These are phyloP conservation scores for Lethrus apterus DNA, from an alignment of 1,140 invertebrate species.

Conservation along the genomic window DNA sequence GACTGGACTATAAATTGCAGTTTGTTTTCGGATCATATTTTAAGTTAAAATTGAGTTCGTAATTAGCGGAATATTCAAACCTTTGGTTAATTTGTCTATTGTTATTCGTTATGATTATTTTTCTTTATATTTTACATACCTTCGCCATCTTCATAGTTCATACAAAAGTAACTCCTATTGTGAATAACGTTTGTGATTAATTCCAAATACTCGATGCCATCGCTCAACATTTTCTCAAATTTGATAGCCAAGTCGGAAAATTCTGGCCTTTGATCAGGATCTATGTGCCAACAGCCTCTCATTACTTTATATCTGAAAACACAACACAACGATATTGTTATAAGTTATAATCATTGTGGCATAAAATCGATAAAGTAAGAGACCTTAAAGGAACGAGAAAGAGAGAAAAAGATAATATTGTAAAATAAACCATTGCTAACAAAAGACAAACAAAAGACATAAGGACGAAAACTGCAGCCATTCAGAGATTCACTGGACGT, in stretches of 20 bases:
- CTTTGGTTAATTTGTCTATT: conserved; percentile 7
- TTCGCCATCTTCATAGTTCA: conserved; percentile 22
- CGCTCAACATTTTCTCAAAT: conserved; percentile 62
- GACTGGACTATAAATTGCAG: too few relatives aligned
- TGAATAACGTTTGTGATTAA: conserved; percentile 52
- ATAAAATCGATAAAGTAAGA: too few relatives aligned
- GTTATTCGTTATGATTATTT: conserved; percentile 2
- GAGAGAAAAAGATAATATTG: too few relatives aligned
- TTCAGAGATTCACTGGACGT: too few relatives aligned
- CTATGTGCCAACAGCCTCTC: conserved; percentile 70
- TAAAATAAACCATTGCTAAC: too few relatives aligned
- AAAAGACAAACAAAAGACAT: too few relatives aligned
- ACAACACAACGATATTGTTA: conserved; percentile 7
- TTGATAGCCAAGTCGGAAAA: conserved; percentile 60
- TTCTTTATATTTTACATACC: conserved; percentile 10
- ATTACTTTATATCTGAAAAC: conserved; percentile 65
- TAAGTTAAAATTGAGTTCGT: too few relatives aligned
- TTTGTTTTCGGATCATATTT: too few relatives aligned
- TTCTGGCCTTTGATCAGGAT: conserved; percentile 63
- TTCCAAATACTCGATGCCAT: conserved; percentile 65
- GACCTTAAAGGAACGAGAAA: too few relatives aligned
- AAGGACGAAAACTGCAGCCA: too few relatives aligned
- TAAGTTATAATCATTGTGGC: conserved; percentile 2
- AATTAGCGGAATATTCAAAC: not conserved
- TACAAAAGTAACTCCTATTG: conserved; percentile 52